phyloP scores from a whole-genome alignment of 2,888 invertebrate species.

The Pyrocoelia pectoralis region DNA sequence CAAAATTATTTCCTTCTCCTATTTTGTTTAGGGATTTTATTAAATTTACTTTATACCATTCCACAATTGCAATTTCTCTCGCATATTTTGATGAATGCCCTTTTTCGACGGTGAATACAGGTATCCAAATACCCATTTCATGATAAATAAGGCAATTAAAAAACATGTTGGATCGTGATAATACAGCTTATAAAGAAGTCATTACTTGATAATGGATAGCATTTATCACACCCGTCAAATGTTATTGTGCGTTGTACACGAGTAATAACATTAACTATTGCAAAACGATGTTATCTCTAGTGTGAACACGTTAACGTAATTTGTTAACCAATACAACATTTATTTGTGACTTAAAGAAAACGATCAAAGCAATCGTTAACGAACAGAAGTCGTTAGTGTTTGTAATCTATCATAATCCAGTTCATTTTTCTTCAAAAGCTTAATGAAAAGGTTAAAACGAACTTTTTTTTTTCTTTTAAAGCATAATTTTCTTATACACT shows the following conservation, averaged over 20 bases:
- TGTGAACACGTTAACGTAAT: slow-evolving; percentile 20
- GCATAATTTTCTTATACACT: not conserved
- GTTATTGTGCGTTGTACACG: slow-evolving; percentile 15
- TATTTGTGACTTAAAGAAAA: slow-evolving; percentile 17
- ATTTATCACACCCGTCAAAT: slow-evolving; percentile 16
- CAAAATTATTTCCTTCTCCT: no score
- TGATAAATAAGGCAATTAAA: slow-evolving; percentile 1
- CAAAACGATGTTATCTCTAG: slow-evolving; percentile 22
- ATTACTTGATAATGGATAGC: slow-evolving; percentile 10
- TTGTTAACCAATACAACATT: slow-evolving; percentile 22
- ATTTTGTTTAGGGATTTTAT: no score
- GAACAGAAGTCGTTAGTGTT: slow-evolving; percentile 23
- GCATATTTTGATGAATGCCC: not conserved
- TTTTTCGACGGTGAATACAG: not conserved
- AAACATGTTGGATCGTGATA: slow-evolving; percentile 3
- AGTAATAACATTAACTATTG: slow-evolving; percentile 23
- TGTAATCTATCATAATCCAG: slow-evolving; percentile 25
- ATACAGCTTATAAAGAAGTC: slow-evolving; percentile 12
- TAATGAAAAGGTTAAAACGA: slow-evolving; percentile 9
- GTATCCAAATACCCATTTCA: not conserved
- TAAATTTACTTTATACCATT: no score
- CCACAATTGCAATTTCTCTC: no score
- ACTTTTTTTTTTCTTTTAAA: slow-evolving; percentile 9
- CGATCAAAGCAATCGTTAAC: slow-evolving; percentile 22
- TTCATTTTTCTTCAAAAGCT: slow-evolving; percentile 19